Evolutionary conservation across 2,797 vertebrate genomes (phyloP).

Genomic region (Cichlasoma orientale): DNA sequence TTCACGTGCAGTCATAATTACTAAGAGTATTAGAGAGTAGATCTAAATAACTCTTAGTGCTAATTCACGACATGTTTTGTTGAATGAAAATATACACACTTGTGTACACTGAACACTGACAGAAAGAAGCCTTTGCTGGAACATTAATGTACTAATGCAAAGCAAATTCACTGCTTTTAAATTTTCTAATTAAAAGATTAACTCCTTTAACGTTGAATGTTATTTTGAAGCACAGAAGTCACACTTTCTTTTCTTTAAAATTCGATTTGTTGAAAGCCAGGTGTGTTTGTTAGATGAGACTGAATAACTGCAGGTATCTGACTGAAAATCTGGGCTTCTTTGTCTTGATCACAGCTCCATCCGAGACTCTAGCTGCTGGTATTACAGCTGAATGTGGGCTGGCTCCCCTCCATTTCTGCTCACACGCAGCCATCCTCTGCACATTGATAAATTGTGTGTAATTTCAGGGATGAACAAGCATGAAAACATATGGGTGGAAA

Average conservation of each 20-base stretch:
- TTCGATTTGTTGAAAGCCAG: not conserved
- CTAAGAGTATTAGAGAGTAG: not conserved
- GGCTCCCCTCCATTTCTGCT: slow-evolving; percentile 17
- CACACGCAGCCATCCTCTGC: slow-evolving; percentile 27
- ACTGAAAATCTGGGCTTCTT: not conserved
- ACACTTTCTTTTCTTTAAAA: not conserved
- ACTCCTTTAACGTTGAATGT: too few species aligned
- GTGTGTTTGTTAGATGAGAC: not conserved
- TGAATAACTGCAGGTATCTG: not conserved
- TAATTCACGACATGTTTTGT: not conserved
- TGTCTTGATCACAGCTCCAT: slow-evolving; percentile 3
- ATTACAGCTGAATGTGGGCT: slow-evolving; percentile 7
- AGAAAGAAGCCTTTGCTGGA: not conserved
- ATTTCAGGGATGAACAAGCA: slow-evolving; percentile 64
- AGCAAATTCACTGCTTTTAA: not conserved
- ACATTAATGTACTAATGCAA: not conserved
- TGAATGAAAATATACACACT: not conserved
- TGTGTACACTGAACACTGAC: not conserved
- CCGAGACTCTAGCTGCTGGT: not conserved
- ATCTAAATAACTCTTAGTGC: not conserved
- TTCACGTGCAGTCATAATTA: not conserved
- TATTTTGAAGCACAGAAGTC: not conserved
- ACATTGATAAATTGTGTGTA: slow-evolving; percentile 60
- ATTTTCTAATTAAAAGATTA: not conserved
- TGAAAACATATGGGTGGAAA: slow-evolving; percentile 55